Percentiles rank a stretch among this genome's conserved stretches.
Conservation (phyloP, 2,888 invertebrate species). For the Cancer borealis region DNA sequence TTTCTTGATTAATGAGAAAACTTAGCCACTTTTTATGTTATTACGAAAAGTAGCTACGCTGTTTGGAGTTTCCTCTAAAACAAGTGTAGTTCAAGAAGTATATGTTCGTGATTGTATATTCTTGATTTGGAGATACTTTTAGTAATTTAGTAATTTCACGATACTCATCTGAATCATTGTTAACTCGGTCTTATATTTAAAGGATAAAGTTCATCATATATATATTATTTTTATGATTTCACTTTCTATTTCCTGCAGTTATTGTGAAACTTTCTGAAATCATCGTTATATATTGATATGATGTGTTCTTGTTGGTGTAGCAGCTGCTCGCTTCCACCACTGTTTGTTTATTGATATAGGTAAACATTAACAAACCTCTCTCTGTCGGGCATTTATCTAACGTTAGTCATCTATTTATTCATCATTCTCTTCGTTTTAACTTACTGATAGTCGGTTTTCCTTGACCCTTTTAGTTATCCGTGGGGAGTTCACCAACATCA, state of each 20-base stretch:
- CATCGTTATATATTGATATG: background rate
- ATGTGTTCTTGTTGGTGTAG: background rate
- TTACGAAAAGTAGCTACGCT: too few species aligned
- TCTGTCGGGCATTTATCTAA: background rate
- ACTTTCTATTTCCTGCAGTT: background rate
- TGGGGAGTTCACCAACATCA: background rate
- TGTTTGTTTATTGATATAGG: background rate
- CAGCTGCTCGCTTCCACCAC: background rate
- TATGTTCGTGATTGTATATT: too few species aligned
- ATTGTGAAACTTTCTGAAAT: background rate
- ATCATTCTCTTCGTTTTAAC: background rate
- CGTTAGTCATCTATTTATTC: background rate
- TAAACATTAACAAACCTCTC: background rate
- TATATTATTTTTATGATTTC: background rate
- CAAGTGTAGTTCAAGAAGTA: too few species aligned
- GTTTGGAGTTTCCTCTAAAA: too few species aligned
- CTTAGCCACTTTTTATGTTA: too few species aligned
- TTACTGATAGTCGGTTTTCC: background rate
- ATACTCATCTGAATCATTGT: too few species aligned
- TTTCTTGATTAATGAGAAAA: too few species aligned
- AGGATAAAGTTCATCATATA: too few species aligned
- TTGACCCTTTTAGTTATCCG: background rate
- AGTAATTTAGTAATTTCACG: too few species aligned
- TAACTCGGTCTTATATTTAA: too few species aligned
- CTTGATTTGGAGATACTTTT: too few species aligned